A percentile compares a stretch with the other conserved stretches of the same genome.
Evolutionary conservation across 2,797 vertebrate species (phyloP).

Genomic region (Enteromius treurensis): DNA sequence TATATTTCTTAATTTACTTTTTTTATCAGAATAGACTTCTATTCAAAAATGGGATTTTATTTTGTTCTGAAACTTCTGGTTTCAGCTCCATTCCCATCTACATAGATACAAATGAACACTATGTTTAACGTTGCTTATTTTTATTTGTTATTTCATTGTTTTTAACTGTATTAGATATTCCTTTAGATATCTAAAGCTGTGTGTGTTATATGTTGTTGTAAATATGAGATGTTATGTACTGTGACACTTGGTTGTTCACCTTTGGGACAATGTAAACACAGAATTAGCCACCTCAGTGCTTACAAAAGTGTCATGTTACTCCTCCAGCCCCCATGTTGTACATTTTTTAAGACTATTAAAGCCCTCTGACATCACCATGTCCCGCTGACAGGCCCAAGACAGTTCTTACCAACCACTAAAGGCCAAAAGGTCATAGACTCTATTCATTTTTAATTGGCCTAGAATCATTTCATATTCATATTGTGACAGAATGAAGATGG

Average conservation of each 20-base stretch:
- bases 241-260: slow-evolving; percentile 20
- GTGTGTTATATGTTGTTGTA: slow-evolving; percentile 4
- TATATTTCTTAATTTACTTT: too few species aligned
- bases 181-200: neutral
- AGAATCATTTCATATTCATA: slow-evolving; percentile 51
- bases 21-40: neutral
- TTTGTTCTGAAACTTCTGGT: neutral
- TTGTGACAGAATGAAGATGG: slow-evolving; percentile 56
- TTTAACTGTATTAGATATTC: neutral
- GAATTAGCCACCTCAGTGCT: slow-evolving; percentile 18
- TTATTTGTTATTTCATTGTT: neutral
- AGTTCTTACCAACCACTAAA: slow-evolving; percentile 38
- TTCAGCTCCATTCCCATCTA: neutral
- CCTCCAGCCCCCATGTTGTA: slow-evolving; percentile 24
- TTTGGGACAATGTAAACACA: slow-evolving; percentile 32
- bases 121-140: neutral
- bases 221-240: slow-evolving; percentile 4
- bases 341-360: slow-evolving; percentile 41
- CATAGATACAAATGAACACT: neutral
- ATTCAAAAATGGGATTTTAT: neutral
- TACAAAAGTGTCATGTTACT: slow-evolving; percentile 39
- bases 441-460: slow-evolving; percentile 57
- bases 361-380: slow-evolving; percentile 53
- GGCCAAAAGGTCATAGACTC: slow-evolving; percentile 53
- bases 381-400: slow-evolving; percentile 33